A percentile compares a stretch with the other conserved stretches of the same genome.
Conservation (phyloP, 2,888 invertebrate genomes). For the Lasioglossum zephyrum region DNA sequence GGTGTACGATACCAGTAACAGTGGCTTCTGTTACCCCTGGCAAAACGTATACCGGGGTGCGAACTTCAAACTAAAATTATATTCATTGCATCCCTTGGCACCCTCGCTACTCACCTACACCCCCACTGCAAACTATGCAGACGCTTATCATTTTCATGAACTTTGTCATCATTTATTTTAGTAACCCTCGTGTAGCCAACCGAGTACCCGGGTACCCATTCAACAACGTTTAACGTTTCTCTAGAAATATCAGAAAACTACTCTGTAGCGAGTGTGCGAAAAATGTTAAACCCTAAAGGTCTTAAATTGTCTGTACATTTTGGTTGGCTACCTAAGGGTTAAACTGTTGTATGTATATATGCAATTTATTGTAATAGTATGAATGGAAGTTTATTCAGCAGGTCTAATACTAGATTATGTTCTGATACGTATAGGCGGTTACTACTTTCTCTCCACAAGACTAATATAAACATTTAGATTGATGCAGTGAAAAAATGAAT, state of each 20-base stretch:
- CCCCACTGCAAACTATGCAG: neutral
- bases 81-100: neutral
- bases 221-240: neutral
- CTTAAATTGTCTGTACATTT: neutral
- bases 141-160: neutral
- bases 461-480: no score
- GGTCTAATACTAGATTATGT: neutral
- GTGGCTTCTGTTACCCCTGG: slow-evolving; percentile 35
- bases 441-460: neutral
- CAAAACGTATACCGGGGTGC: neutral
- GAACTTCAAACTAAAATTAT: neutral
- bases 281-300: neutral
- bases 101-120: neutral
- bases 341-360: no score
- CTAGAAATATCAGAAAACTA: neutral
- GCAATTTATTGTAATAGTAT: no score
- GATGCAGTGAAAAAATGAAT: no score
- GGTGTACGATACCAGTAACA: slow-evolving; percentile 74
- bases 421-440: no score
- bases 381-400: no score
- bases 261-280: no score
- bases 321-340: neutral
- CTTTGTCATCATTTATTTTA: neutral
- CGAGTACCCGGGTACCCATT: neutral
- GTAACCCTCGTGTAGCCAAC: no score